phyloP scores from a whole-genome alignment of 2,113 vertebrate genomes.

The Ciconia boyciana region DNA sequence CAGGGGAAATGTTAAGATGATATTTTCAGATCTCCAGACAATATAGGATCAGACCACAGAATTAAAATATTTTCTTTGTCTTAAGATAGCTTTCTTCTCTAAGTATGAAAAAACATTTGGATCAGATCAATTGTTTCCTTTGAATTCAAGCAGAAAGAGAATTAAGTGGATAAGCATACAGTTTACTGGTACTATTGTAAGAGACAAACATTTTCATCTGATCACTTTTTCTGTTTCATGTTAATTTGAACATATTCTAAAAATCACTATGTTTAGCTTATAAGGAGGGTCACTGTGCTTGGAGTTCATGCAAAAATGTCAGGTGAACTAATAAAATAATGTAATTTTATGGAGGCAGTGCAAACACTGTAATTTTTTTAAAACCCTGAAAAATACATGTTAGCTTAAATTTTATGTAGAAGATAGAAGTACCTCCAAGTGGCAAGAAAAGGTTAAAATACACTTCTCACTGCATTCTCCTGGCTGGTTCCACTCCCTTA shows the following conservation, averaged over 20 bases:
- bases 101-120: conserved; percentile 14
- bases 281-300: not conserved
- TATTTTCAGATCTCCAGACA: conserved; percentile 58
- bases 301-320: not conserved
- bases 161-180: not conserved
- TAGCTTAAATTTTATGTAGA: not conserved
- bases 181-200: conserved; percentile 1
- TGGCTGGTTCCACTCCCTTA: not conserved
- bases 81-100: conserved; percentile 46
- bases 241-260: not conserved
- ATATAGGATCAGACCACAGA: conserved; percentile 63
- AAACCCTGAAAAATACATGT: not conserved
- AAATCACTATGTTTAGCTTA: not conserved
- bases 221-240: not conserved
- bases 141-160: conserved; percentile 20
- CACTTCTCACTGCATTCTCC: not conserved
- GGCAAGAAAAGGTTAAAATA: not conserved
- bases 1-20: conserved; percentile 47
- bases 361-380: not conserved
- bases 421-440: not conserved
- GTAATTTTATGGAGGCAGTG: not conserved
- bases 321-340: not conserved
- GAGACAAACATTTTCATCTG: not conserved
- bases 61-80: conserved; percentile 68
- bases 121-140: conserved; percentile 29